phyloP scores from a whole-genome alignment of 2,797 vertebrate genomes.

The Ctenopoma kingsleyae region DNA sequence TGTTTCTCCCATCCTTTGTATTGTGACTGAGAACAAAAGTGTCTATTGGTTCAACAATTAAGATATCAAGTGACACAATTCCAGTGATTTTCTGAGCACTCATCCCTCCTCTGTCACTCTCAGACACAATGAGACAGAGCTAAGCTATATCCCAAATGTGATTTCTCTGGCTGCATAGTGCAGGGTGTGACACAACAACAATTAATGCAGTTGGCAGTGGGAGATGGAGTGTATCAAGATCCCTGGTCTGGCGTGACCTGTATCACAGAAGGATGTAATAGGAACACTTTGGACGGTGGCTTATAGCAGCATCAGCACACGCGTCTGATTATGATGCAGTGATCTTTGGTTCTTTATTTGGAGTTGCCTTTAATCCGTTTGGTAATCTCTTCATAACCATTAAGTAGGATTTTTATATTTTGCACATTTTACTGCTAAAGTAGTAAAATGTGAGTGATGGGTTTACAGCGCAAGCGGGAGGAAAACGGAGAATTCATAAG shows the following conservation, averaged over 20 bases:
- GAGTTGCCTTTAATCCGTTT: conserved; percentile 59
- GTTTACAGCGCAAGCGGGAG: conserved; percentile 33
- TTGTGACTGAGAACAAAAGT: conserved; percentile 41
- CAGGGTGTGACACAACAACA: conserved; percentile 38
- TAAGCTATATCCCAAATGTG: conserved; percentile 49
- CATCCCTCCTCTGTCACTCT: conserved; percentile 38
- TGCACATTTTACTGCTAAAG: conserved; percentile 1
- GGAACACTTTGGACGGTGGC: conserved; percentile 43
- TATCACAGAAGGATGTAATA: conserved; percentile 53
- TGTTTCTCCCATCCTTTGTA: conserved; percentile 10
- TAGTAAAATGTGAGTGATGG: conserved; percentile 43
- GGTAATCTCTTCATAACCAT: conserved; percentile 63
- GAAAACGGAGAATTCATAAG: conserved; percentile 16
- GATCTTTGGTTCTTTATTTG: conserved; percentile 48
- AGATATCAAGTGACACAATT: conserved; percentile 49
- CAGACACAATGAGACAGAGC: conserved; percentile 53
- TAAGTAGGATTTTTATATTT: conserved; percentile 28
- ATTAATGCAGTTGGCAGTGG: conserved; percentile 53
- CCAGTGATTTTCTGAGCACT: conserved; percentile 38
- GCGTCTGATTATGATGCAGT: conserved; percentile 53
- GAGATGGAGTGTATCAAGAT: conserved; percentile 50
- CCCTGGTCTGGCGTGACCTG: conserved; percentile 56
- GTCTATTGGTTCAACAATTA: conserved; percentile 53
- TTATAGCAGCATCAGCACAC: conserved; percentile 41
- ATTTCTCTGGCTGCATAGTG: conserved; percentile 44